Base-by-base conservation (phyloP, 1,140 invertebrate species). In the Epicauta chinensis region DNA sequence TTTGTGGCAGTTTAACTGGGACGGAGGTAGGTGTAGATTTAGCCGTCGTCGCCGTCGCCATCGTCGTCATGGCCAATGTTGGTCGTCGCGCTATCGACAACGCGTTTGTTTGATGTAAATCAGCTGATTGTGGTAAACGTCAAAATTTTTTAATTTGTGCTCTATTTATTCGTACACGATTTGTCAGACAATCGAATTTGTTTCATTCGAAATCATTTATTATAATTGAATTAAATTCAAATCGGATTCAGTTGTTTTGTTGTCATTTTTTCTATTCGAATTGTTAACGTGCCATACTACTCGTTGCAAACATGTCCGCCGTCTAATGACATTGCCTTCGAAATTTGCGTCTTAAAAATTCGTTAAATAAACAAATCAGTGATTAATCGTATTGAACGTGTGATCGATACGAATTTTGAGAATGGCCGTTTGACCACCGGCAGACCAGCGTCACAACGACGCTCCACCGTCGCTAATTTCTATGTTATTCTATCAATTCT, bases 1-100 rank as follows among this genome's bases (percentile, higher is more conserved):
- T 67, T 64, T 74, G 75, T 72, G 76, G 23, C 7, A 7, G 7
- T n/a, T n/a, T 23, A 23, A 23, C 7, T 23, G 7, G 23, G 7
- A 23, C 14, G 15, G 16, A 32, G 6, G 16, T 11, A 11, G 11
- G 16, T 16, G 31, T n/a, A n/a, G n/a, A n/a, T n/a, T n/a, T n/a
- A n/a, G n/a, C 17, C 14, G 11, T n/a, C 15, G 47, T 41, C 12
- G 11, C 15, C 23, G 39, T 10, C 14, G 9, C 12, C 14, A 12
- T 10, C 13, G 1, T 31, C n/a, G n/a, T n/a, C n/a, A n/a, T n/a
- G n/a, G n/a, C 12, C 14, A 23, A 14, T 13, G 43, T 36, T 14
- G 16, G 29, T 12, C 10, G 16, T 49, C 32, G 44, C 17, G 49
- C 53, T 53, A 53, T 51, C 44, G 35, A 51, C 31, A 47, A 47